Base-by-base conservation (phyloP, 2,113 vertebrate genomes). In the Neofelis nebulosa region DNA sequence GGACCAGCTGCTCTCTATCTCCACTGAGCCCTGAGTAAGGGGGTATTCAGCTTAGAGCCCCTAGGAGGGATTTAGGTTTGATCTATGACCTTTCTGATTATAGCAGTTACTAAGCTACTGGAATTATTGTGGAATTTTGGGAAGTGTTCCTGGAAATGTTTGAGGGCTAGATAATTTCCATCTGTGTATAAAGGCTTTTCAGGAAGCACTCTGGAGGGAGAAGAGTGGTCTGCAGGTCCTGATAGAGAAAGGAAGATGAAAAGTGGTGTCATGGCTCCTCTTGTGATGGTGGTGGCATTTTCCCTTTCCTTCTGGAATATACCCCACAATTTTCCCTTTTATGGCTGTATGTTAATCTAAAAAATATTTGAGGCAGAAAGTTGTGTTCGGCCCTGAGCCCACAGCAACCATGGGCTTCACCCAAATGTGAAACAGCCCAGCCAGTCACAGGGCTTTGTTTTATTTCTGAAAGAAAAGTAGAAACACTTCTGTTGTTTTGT, bases 111-210 rank as follows among this genome's bases (percentile, higher is more conserved):
- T 95, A 91, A 95, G 68, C 89, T 82, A n/a, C 65, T 57, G 33
- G 68, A 95, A 87, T 96, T 55, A 89, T 83, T 94, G 68, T 69
- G 68, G 66, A 83, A 68, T 23, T 33, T 89, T 95, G 82, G 45
- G 92, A 86, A 89, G 74, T 95, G 69, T 92, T 85, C 50, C 93
- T 94, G 45, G 87, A 92, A 94, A 66, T 76, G 85, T 25, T 57
- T 61, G 50, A 61, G 55, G 52, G 50, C 84, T 90, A 48, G 94
- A 29, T 95, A 71, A 86, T 94, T 95, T 82, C 48, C 89, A 55
- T 91, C 69, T 61, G 5, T 55, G 29, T 61, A 14, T 29, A 36
- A 92, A 78, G 41, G 12, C 45, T 87, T 91, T 94, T 48, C n/a
- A 50, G 63, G 48, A 83, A 13, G 50, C 41, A 23, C 48, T 85